Evolutionary conservation across 1,140 invertebrate genomes (phyloP), one percentile per base, ranked within the genome.

Genomic region (Hycleus phaleratus): DNA sequence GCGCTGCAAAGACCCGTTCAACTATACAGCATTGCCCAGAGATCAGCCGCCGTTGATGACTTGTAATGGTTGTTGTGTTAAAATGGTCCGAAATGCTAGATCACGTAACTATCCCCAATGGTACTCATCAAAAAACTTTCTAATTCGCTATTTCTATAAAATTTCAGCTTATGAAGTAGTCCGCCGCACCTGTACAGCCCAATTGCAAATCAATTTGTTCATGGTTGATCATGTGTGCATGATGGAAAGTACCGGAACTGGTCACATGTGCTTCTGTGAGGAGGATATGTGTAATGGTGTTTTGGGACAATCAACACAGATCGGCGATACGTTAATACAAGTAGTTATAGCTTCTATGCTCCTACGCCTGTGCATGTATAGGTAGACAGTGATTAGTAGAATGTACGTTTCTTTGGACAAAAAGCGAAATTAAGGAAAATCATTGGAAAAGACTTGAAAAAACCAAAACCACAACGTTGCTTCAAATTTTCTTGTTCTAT

Each of bases 221-320:
- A 95, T 95, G 91, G 93, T 96, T 73, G 92, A 95, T 81, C 92
- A 95, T 81, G 93, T 96, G 77, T 95, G 93, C 84, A 95, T 96
- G 91, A 88, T 90, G 85, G 91, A 95, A 89, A 91, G 91, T 85
- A 91, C 89, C 79, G 91, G 91, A 78, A 91, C 86, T 74, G 93
- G 93, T 78, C 90, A 95, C 82, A 95, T 95, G 91, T 95, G 93
- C 82, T 95, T 95, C 83, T 96, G 93, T 83, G 91, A 95, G 82
- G 90, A 92, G 80, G 91, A 95, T 82, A 89, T 90, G 85, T 96
- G 92, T 81, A 96, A 95, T 78, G 74, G 75, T 62, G 80, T 43
- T 43, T 4, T 38, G 45, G 47, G 38, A 26, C 52, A 32, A 32
- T 7, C 4, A 5, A 32, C 49, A 32, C 54, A 59, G 43, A 26